Percentiles rank a stretch among this genome's conserved stretches.
These are phyloP conservation scores for Drosophila burlai DNA, from an alignment of 1,140 invertebrate species.

Conservation along the genomic window DNA sequence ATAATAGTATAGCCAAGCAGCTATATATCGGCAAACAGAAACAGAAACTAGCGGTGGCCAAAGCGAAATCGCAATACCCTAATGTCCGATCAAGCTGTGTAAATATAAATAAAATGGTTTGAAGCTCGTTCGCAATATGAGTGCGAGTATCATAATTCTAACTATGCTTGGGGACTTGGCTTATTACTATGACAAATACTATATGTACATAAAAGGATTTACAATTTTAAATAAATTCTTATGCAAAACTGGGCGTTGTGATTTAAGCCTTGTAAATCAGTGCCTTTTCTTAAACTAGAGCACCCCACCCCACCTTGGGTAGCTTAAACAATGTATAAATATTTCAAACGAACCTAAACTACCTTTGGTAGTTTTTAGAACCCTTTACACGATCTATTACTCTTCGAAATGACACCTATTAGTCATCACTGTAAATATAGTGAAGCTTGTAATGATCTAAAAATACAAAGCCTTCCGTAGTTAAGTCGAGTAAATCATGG, in stretches of 20 bases:
- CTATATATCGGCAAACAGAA: conserved; percentile 41
- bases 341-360: too few species aligned
- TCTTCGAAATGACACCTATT: neutral
- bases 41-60: conserved; percentile 8
- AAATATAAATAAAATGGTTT: conserved; percentile 24
- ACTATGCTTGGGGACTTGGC: neutral
- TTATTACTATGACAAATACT: neutral
- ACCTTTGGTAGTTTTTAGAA: neutral
- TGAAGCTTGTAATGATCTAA: too few species aligned
- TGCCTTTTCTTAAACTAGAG: too few species aligned
- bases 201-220: neutral
- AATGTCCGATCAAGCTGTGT: conserved; percentile 13
- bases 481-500: too few species aligned
- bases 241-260: accelerated
- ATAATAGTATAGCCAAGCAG: conserved; percentile 29
- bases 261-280: too few species aligned
- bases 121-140: neutral
- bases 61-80: conserved; percentile 32
- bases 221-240: neutral
- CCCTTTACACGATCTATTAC: neutral
- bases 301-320: too few species aligned
- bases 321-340: too few species aligned
- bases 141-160: neutral
- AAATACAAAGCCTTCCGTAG: too few species aligned
- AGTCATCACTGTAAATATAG: too few species aligned